Conservation (phyloP, 2,888 invertebrate species). For the Noctua janthe region DNA sequence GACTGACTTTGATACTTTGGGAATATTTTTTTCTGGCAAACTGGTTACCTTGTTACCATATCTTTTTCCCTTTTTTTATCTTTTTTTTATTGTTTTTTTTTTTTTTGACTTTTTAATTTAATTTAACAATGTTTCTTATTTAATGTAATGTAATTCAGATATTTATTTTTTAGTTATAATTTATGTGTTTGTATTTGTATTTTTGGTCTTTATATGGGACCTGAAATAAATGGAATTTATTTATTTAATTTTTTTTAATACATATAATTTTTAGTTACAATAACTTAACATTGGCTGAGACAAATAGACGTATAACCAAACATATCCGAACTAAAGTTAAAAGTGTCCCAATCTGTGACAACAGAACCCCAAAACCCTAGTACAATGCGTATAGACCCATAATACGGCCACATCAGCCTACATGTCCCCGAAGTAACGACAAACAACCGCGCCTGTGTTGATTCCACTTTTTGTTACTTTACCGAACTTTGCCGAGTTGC, state of each 20-base stretch:
- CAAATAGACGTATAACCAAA: background rate
- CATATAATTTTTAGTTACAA: too few relatives aligned
- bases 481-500: conserved; percentile 16
- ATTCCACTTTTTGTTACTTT: conserved; percentile 40
- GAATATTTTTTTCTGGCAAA: background rate
- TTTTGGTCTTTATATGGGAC: too few relatives aligned
- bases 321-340: background rate
- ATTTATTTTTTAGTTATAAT: too few relatives aligned
- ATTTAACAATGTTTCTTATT: too few relatives aligned
- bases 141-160: too few relatives aligned
- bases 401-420: conserved; percentile 8
- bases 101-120: too few relatives aligned
- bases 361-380: conserved; percentile 10
- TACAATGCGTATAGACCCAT: background rate
- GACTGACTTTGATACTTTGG: background rate
- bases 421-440: conserved; percentile 26
- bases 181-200: too few relatives aligned
- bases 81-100: too few relatives aligned
- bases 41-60: background rate
- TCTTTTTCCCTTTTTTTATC: too few relatives aligned
- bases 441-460: conserved; percentile 54
- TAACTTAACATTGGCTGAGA: background rate
- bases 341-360: background rate
- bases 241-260: too few relatives aligned
- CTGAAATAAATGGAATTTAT: too few relatives aligned